Conservation (phyloP, 2,113 vertebrate genomes). For the Lamprologus callipterus region DNA sequence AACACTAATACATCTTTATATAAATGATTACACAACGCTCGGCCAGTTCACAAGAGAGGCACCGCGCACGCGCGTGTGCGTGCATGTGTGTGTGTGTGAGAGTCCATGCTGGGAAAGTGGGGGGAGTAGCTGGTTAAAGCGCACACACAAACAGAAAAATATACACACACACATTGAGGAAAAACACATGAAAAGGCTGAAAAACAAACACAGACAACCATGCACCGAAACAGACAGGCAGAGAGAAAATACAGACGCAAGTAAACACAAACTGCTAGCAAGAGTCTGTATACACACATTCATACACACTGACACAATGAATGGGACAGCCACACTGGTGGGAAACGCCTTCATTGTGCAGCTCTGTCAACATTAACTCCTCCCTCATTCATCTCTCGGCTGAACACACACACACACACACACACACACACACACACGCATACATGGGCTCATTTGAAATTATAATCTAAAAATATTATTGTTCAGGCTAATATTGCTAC, state of each 20-base stretch:
- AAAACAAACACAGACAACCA: constrained; percentile 25
- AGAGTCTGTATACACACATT: not conserved
- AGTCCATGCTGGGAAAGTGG: not conserved
- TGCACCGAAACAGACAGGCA: not conserved
- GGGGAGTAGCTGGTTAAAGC: not conserved
- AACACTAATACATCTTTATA: constrained; percentile 57
- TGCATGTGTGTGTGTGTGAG: not conserved
- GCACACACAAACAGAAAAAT: not conserved
- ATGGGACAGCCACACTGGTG: not conserved
- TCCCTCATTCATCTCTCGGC: not conserved
- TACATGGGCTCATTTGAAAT: not conserved
- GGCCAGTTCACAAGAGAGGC: constrained; percentile 7
- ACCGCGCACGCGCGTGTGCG: not conserved
- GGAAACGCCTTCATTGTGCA: constrained; percentile 18
- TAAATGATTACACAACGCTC: constrained; percentile 46
- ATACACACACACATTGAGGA: not conserved
- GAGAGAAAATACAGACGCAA: not conserved
- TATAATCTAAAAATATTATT: not conserved
- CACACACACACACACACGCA: not conserved
- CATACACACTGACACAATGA: not conserved
- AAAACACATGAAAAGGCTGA: constrained; percentile 9
- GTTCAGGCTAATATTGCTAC: not conserved
- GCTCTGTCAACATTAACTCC: constrained; percentile 7
- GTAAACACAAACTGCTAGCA: constrained; percentile 13
- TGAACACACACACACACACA: not conserved